Evolutionary conservation across 1,140 invertebrate genomes (phyloP).

Genomic region (Protaetia brevitarsis): DNA sequence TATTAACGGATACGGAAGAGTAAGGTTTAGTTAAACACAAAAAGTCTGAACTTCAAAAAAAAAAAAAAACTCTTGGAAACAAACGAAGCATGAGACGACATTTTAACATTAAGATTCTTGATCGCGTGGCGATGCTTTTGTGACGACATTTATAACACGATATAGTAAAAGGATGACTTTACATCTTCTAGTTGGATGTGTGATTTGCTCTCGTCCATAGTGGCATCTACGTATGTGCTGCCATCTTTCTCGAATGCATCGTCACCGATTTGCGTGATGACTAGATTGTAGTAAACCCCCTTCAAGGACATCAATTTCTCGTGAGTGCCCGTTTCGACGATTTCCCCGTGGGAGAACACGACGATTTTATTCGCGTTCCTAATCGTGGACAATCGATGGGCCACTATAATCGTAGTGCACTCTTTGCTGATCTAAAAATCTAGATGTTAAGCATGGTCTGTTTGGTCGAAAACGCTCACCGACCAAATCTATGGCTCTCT

Average conservation of each 20-base stretch:
- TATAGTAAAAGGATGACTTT: too few species aligned
- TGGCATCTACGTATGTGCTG: not conserved
- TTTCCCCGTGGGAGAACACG: slow-evolving; percentile 65
- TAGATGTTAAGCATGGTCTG: not conserved
- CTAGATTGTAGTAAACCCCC: slow-evolving; percentile 75
- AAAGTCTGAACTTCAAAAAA: too few species aligned
- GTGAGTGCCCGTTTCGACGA: slow-evolving; percentile 73
- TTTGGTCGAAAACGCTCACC: not conserved
- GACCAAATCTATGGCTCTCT: slow-evolving; percentile 58
- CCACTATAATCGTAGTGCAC: slow-evolving; percentile 81
- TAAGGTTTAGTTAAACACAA: too few species aligned
- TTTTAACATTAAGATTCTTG: too few species aligned
- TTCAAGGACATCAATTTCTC: slow-evolving; percentile 66
- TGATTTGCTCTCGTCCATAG: not conserved
- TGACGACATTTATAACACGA: too few species aligned
- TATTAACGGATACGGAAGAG: too few species aligned
- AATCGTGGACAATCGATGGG: slow-evolving; percentile 80
- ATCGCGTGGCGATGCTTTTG: too few species aligned
- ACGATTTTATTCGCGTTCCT: slow-evolving; percentile 76
- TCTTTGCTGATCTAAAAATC: slow-evolving; percentile 61
- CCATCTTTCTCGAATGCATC: not conserved
- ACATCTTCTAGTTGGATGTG: too few species aligned
- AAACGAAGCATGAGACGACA: too few species aligned
- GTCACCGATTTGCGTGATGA: slow-evolving; percentile 52
- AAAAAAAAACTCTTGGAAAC: too few species aligned